Base-by-base conservation (phyloP, 1,140 invertebrate genomes). In the Delia radicum region DNA sequence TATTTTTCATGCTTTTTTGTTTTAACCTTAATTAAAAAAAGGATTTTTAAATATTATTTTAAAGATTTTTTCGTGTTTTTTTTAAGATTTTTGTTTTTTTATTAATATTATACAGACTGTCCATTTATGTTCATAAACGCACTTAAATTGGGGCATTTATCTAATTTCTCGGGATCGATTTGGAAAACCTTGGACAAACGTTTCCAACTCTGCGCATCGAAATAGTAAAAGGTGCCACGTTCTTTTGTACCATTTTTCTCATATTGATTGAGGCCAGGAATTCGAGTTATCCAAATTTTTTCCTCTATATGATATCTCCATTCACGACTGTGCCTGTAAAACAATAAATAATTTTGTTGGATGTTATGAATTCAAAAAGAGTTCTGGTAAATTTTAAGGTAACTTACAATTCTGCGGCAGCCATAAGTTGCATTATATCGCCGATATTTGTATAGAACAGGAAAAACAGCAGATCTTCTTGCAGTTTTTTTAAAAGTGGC, bases 291-390 rank as follows among this genome's bases (percentile, higher is more conserved):
- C 98, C 98, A 99, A 79, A 99, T 94, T 87, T 97, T 95, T 87
- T 99, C 97, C 84, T 98, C 97, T 90, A 95, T 99, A 87, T 99
- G 98, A 90, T 97, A 99, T 88, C 98, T 91, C 98, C 98, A 99
- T 83, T 99, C 98, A 86, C 98, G 91, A 87, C 92, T 95, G 87
- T 99, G 98, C 87, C 97, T 94, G 80, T 10, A 84, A 83, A 42
- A 37, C 6, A 46, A 65, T n/a, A 63, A 73, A 79, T n/a, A n/a
- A n/a, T n/a, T n/a, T n/a, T n/a, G n/a, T n/a, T n/a, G n/a, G 33
- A 55, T 21, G 48, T 37, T 37, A 37, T 7, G 6, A 48, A 18
- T 15, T 48, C 3, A 48, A 48, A 2, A 48, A 12, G 18, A 48
- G 3, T 3, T 12, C 12, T 21, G 24, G 10, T 4, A 2, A 55